phyloP scores from a whole-genome alignment of 2,113 vertebrate genomes.

The Gobiocypris rarus region DNA sequence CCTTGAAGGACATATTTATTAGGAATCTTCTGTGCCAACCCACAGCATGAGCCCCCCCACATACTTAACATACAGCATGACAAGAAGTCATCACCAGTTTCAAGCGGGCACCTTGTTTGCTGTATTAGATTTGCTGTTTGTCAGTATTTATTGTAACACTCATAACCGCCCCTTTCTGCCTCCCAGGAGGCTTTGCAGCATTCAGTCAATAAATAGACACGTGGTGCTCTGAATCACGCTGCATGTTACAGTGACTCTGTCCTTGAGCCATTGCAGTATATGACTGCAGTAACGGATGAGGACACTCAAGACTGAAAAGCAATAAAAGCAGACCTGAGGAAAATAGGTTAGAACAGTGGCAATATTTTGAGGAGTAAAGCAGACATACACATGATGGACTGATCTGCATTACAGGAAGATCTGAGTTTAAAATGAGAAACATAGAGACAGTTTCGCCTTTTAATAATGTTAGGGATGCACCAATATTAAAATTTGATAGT shows the following conservation, averaged over 20 bases:
- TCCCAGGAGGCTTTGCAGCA: constrained; percentile 30
- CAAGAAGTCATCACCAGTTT: constrained; percentile 1
- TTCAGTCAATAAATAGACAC: constrained; percentile 42
- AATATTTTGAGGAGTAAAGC: neutral
- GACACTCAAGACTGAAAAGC: constrained; percentile 32
- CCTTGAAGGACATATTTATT: constrained; percentile 34
- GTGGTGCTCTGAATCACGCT: constrained; percentile 5
- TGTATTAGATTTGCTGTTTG: constrained; percentile 39
- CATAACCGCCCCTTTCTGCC: constrained; percentile 19
- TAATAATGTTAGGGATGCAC: neutral
- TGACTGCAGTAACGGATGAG: constrained; percentile 8
- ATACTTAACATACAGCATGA: constrained; percentile 12
- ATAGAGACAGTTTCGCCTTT: neutral
- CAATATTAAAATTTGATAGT: neutral
- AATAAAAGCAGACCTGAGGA: constrained; percentile 9
- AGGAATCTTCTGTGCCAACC: neutral
- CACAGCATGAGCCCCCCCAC: constrained; percentile 1
- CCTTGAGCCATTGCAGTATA: constrained; percentile 38
- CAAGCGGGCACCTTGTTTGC: neutral
- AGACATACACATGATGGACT: too few species aligned
- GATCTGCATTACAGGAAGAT: constrained; percentile 1
- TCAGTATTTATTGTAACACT: constrained; percentile 31
- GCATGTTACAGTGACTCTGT: constrained; percentile 19
- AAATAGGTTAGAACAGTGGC: neutral
- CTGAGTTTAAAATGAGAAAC: neutral